Conservation (phyloP, 2,797 vertebrate species). For the Diplodus puntazzo region DNA sequence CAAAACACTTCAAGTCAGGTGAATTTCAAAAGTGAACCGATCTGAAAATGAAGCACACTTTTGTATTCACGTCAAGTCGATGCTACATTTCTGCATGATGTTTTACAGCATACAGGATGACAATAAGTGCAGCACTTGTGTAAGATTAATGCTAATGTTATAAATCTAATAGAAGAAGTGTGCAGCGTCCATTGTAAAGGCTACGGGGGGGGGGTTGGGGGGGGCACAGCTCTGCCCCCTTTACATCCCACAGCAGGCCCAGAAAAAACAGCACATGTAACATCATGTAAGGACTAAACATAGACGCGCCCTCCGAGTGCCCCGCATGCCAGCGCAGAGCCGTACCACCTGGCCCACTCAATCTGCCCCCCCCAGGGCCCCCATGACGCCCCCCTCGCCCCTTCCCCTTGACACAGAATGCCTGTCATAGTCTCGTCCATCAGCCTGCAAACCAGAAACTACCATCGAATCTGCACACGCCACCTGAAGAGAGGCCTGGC, state of each 20-base stretch:
- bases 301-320: constrained; percentile 78
- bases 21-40: not conserved
- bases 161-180: constrained; percentile 3
- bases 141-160: not conserved
- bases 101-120: not conserved
- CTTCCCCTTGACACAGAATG: constrained; percentile 52
- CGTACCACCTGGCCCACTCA: constrained; percentile 83
- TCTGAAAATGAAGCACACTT: not conserved
- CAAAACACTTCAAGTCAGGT: not conserved
- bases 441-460: constrained; percentile 69
- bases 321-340: constrained; percentile 76
- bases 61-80: not conserved
- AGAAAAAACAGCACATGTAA: constrained; percentile 84
- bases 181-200: not conserved
- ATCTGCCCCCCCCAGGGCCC: constrained; percentile 70
- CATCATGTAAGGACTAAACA: constrained; percentile 85
- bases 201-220: not conserved
- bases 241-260: constrained; percentile 66
- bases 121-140: not conserved
- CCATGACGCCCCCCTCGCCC: not conserved
- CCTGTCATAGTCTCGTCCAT: constrained; percentile 82
- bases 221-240: constrained; percentile 40
- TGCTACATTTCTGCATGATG: not conserved
- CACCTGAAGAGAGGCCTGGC: constrained; percentile 51
- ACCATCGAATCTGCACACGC: constrained; percentile 60